These are phyloP conservation scores for Axis porcinus DNA, from an alignment of 2,113 vertebrate genomes.

Conservation along the genomic window DNA sequence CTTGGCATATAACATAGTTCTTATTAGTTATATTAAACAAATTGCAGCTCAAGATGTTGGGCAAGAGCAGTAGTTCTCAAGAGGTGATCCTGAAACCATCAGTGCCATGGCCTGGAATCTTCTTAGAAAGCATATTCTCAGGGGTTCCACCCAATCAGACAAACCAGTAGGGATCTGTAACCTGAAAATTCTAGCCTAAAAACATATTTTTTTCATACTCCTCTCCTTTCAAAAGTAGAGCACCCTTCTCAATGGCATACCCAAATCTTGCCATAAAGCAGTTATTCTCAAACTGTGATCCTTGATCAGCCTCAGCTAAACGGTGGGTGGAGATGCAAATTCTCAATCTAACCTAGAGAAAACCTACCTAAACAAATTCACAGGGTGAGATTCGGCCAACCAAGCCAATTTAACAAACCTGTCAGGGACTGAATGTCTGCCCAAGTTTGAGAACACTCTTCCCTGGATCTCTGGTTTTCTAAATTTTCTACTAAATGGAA, in stretches of 20 bases:
- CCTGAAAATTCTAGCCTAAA: not conserved
- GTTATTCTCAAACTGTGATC: not conserved
- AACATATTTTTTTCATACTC: not conserved
- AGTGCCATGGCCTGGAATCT: not conserved
- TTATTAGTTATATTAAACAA: not conserved
- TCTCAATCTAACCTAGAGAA: not conserved
- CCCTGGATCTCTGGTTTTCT: not conserved
- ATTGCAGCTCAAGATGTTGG: not conserved
- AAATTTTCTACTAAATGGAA: not conserved
- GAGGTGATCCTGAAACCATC: not conserved
- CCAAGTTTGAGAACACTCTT: not conserved
- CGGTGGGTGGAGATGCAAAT: not conserved
- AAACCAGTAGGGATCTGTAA: not conserved
- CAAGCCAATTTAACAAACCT: not conserved
- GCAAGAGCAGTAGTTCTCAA: not conserved
- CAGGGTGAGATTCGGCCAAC: not conserved
- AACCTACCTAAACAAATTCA: not conserved
- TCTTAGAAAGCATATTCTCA: not conserved
- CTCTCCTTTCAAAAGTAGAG: not conserved
- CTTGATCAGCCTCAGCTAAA: not conserved
- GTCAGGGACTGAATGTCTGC: not conserved
- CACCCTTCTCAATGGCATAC: not conserved
- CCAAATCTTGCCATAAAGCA: not conserved
- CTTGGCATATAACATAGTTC: not conserved
- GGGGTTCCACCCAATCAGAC: not conserved